Conservation (phyloP, 2,888 invertebrate genomes). For the Alsophila aescularia region DNA sequence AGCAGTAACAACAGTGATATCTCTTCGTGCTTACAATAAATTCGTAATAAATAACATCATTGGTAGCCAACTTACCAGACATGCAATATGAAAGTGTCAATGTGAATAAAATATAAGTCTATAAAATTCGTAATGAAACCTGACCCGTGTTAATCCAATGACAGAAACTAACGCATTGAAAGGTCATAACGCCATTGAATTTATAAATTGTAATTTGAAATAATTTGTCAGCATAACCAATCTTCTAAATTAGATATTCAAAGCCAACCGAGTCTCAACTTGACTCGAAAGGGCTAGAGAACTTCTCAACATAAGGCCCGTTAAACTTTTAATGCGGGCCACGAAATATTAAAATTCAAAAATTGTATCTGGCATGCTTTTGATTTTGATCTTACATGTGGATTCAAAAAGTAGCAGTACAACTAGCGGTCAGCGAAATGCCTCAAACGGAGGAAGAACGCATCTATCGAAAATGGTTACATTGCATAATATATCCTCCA, state of each 20-base stretch:
- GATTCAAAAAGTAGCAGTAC: too few species aligned
- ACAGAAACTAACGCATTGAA: constrained; percentile 13
- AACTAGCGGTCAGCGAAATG: too few species aligned
- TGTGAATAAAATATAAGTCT: constrained; percentile 3
- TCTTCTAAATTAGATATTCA: constrained; percentile 12
- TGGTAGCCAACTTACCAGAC: neutral
- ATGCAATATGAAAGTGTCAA: neutral
- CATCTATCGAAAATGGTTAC: too few species aligned
- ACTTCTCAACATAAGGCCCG: neutral
- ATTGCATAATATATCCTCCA: too few species aligned
- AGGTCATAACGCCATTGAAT: constrained; percentile 16
- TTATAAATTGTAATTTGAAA: constrained; percentile 16
- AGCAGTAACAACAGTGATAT: too few species aligned
- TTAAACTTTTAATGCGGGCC: neutral
- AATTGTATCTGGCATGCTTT: too few species aligned
- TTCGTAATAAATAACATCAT: neutral
- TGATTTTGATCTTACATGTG: too few species aligned
- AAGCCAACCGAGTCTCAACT: constrained; percentile 1
- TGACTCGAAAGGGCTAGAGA: neutral
- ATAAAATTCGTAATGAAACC: constrained; percentile 6
- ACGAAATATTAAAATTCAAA: too few species aligned
- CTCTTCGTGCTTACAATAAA: neutral
- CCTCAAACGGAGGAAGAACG: too few species aligned
- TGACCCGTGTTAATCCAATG: constrained; percentile 10
- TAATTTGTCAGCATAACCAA: constrained; percentile 21